These are phyloP conservation scores for Gallinago media DNA, from an alignment of 2,113 vertebrate species.

Conservation along the genomic window DNA sequence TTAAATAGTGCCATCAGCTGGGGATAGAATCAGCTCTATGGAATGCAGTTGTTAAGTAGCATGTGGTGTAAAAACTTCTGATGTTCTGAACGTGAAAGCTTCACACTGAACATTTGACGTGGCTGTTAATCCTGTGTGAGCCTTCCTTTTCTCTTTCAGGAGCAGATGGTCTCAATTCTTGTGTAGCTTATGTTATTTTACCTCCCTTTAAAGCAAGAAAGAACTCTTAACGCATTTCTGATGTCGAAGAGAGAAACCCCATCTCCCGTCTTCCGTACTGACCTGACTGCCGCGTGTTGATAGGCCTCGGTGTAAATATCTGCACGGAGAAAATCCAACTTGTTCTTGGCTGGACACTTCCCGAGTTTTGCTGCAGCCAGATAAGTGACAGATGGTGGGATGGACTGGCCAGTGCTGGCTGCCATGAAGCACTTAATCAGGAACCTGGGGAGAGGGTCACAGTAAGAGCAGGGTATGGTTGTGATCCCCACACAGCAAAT, in stretches of 20 bases:
- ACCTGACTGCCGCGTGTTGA: conserved; percentile 74
- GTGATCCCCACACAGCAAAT: accelerated
- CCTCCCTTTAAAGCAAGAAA: background rate
- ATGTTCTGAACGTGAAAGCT: background rate
- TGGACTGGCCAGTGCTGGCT: conserved; percentile 2
- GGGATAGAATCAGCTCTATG: background rate
- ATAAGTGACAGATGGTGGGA: conserved; percentile 74
- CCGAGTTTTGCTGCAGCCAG: conserved; percentile 14
- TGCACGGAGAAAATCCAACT: conserved; percentile 74
- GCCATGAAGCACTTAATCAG: conserved; percentile 77
- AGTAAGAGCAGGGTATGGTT: background rate
- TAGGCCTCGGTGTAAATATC: conserved; percentile 75
- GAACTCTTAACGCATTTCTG: background rate
- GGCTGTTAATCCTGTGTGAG: background rate
- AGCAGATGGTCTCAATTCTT: background rate
- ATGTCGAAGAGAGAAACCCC: background rate
- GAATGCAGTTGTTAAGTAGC: background rate
- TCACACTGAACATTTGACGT: background rate
- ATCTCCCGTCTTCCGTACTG: background rate
- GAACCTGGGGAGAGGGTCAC: conserved; percentile 67
- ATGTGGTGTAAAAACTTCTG: background rate
- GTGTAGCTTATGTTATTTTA: background rate
- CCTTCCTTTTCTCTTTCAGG: background rate
- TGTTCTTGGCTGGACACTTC: conserved; percentile 68
- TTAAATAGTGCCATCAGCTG: background rate